Evolutionary conservation across 1,140 invertebrate genomes (phyloP), one percentile per base, ranked within the genome.

Genomic region (Bombus waltoni): DNA sequence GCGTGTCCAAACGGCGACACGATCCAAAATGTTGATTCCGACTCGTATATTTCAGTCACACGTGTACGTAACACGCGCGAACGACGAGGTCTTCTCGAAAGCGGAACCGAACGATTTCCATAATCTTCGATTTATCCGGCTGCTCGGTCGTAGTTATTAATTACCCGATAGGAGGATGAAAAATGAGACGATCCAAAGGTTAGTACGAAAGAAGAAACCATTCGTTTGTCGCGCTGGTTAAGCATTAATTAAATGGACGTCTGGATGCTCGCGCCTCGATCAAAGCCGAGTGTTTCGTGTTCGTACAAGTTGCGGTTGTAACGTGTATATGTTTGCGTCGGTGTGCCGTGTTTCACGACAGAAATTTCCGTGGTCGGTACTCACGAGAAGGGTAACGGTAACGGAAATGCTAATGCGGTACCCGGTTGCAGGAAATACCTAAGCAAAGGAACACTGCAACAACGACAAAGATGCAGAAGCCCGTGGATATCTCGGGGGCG

Each of bases 331-430:
- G 85, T 89, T 83, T 77, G 87, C 62, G 77, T 38, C 53, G 25
- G 70, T 82, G 73, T 35, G 15, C 65, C n/a, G n/a, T 66, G 65
- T 66, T 66, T 86, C 80, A 62, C 79, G 88, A 77, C 65, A 81
- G 89, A 87, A 90, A 90, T 90, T 90, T 85, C 86, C 86, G 88
- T 88, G 89, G 88, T 88, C 86, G 86, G 80, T 85, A 86, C 86
- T 86, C 88, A 77, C 72, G 88, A 88, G 86, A 62, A 89, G 83
- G 89, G 88, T 87, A 90, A 90, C 88, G 88, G 88, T 93, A 93
- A 93, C 93, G 91, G 90, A 93, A 93, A 94, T 94, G 93, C 92
- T 92, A 94, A 94, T 93, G 91, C 87, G 65, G 15, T 35, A 13
- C 57, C 83, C 62, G 47, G 88, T 87, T 88, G 57, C 87, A 89